phyloP scores from a whole-genome alignment of 2,797 vertebrate genomes.

The Microctenopoma lineatum region DNA sequence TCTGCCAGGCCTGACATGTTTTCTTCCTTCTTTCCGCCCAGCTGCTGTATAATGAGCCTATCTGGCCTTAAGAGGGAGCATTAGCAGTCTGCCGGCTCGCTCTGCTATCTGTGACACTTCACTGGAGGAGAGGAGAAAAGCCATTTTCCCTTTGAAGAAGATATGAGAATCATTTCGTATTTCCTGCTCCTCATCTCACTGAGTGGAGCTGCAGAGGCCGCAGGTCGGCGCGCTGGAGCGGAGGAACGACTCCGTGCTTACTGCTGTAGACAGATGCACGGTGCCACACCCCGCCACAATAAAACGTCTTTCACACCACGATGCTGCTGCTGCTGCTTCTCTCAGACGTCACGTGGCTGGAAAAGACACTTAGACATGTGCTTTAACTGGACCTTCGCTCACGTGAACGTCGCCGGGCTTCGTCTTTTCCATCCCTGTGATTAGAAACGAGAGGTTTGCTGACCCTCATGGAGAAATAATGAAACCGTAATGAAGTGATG shows the following conservation, averaged over 20 bases:
- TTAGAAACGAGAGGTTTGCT: too few relatives aligned
- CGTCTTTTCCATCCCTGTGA: too few relatives aligned
- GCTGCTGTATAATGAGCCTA: conserved; percentile 64
- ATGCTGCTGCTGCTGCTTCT: too few relatives aligned
- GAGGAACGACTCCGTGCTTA: too few relatives aligned
- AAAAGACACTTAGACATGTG: too few relatives aligned
- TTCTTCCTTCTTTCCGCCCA: conserved; percentile 16
- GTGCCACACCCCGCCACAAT: not conserved
- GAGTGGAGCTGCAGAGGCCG: conserved; percentile 29
- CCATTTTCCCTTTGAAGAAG: conserved; percentile 61
- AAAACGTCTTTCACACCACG: too few relatives aligned
- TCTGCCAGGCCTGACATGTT: conserved; percentile 57
- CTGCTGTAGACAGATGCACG: too few relatives aligned
- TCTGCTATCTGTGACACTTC: conserved; percentile 56
- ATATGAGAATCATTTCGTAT: conserved; percentile 61
- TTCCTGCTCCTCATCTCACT: conserved; percentile 47
- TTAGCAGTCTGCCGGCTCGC: conserved; percentile 47
- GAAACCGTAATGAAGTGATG: too few relatives aligned
- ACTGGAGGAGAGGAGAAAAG: conserved; percentile 41
- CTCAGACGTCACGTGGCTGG: too few relatives aligned
- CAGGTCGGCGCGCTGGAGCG: not conserved
- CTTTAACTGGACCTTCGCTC: too few relatives aligned
- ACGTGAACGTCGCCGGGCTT: too few relatives aligned
- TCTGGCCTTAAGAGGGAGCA: conserved; percentile 53
- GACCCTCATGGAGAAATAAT: too few relatives aligned